A percentile compares a stretch with the other conserved stretches of the same genome.
Evolutionary conservation across 2,797 vertebrate species (phyloP).

Genomic region (Leptodactylus fallax): DNA sequence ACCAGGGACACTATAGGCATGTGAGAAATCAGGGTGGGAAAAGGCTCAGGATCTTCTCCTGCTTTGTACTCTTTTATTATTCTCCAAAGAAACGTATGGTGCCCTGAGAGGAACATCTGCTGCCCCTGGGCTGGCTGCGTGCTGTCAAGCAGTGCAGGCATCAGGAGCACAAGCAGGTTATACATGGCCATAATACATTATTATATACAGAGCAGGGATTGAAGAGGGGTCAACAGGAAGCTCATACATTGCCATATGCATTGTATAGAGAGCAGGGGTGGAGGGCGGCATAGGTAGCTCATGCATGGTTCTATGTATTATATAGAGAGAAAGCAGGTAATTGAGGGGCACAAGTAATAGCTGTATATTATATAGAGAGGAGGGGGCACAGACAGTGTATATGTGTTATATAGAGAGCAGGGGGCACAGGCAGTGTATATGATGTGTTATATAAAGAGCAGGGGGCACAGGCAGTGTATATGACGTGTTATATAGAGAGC

Average conservation of each 20-base stretch:
- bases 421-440: background rate
- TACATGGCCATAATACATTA: background rate
- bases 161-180: background rate
- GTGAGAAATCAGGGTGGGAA: conserved; percentile 49
- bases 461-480: no score
- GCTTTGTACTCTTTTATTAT: conserved; percentile 40
- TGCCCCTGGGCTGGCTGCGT: background rate
- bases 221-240: background rate
- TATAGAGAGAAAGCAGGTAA: no score
- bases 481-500: no score
- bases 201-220: background rate
- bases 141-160: background rate
- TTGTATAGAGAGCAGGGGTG: background rate
- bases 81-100: conserved; percentile 11
- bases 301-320: no score
- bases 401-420: background rate
- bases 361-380: background rate
- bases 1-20: conserved; percentile 48
- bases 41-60: background rate
- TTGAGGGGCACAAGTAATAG: no score
- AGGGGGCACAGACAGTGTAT: no score
- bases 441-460: no score
- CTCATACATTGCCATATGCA: background rate
- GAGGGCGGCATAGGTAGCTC: no score
- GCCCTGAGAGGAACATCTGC: conserved; percentile 47